Percentiles rank a stretch among this genome's conserved stretches.
Conservation (phyloP, 2,888 invertebrate genomes). For the Apomyelois bistriatella region DNA sequence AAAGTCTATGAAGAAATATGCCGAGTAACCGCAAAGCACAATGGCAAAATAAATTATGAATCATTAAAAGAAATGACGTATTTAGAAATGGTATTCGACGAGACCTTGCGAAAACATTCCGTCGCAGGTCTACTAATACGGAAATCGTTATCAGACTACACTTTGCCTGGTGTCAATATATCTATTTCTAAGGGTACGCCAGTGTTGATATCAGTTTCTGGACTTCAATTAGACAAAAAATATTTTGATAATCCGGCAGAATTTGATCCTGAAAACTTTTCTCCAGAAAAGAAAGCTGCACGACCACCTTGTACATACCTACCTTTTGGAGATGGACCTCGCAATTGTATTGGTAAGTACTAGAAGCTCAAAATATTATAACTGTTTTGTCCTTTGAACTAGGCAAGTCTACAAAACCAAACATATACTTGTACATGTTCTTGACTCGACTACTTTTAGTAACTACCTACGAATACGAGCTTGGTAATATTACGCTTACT, state of each 20-base stretch:
- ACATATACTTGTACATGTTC: too few species aligned
- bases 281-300: slow-evolving; percentile 20
- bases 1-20: slow-evolving; percentile 25
- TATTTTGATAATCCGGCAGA: slow-evolving; percentile 21
- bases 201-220: slow-evolving; percentile 22
- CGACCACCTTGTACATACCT: slow-evolving; percentile 20
- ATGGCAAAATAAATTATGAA: slow-evolving; percentile 29
- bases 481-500: too few species aligned
- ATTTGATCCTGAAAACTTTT: slow-evolving; percentile 24
- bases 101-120: slow-evolving; percentile 32
- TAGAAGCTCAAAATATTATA: too few species aligned
- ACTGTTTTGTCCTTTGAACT: too few species aligned
- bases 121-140: slow-evolving; percentile 23
- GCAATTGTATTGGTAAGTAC: slow-evolving; percentile 22
- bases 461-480: too few species aligned
- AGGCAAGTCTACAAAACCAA: too few species aligned
- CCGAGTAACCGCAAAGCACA: slow-evolving; percentile 19
- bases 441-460: too few species aligned
- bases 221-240: slow-evolving; percentile 17
- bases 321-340: slow-evolving; percentile 24
- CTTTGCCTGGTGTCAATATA: slow-evolving; percentile 25
- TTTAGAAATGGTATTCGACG: slow-evolving; percentile 38
- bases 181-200: slow-evolving; percentile 32
- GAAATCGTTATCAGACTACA: slow-evolving; percentile 19
- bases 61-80: slow-evolving; percentile 43